These are phyloP conservation scores for Ariolimax columbianus DNA, from an alignment of 2,888 invertebrate genomes.

Conservation along the genomic window DNA sequence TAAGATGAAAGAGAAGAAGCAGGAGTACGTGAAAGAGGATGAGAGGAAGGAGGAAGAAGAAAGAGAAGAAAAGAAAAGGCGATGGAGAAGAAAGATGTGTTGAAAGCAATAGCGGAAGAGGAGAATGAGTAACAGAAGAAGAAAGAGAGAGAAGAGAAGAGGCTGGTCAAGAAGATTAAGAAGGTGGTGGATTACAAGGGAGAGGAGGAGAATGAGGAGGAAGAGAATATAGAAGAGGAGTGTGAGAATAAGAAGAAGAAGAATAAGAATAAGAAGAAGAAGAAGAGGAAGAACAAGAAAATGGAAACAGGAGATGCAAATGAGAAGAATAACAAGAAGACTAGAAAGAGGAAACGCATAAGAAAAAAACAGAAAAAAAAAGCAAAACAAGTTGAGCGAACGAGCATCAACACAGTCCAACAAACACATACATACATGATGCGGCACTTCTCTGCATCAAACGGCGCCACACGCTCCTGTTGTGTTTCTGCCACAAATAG, in stretches of 20 bases:
- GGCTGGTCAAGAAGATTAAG: too few species aligned
- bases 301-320: neutral
- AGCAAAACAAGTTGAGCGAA: neutral
- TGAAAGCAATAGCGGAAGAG: neutral
- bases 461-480: conserved; percentile 58
- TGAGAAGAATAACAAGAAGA: neutral
- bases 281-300: too few species aligned
- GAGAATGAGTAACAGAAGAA: too few species aligned
- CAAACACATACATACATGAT: neutral
- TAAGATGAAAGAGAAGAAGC: conserved; percentile 10
- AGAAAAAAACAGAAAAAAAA: neutral
- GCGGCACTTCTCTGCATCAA: neutral
- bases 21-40: neutral
- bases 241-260: too few species aligned
- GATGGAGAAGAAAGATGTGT: conserved; percentile 12
- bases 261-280: too few species aligned
- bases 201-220: too few species aligned
- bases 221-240: too few species aligned
- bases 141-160: too few species aligned
- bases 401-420: too few species aligned
- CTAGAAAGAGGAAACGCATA: neutral
- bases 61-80: too few species aligned
- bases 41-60: neutral
- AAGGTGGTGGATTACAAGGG: too few species aligned
- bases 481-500: conserved; percentile 64